Evolutionary conservation across 2,113 vertebrate genomes (phyloP).

Genomic region (Scomber japonicus): DNA sequence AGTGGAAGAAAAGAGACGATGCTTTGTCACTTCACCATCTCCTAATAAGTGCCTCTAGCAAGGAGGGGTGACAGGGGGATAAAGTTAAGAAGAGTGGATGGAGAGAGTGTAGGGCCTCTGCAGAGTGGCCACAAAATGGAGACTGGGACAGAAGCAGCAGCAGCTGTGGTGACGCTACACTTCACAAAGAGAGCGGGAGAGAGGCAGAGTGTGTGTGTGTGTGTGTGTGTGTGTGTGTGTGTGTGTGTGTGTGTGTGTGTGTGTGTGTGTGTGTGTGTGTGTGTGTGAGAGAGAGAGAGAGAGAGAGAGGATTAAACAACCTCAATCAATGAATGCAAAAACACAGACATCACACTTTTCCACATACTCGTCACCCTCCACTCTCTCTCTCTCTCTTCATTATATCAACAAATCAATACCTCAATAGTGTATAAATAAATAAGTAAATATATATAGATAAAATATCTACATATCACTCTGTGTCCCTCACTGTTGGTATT

Average conservation of each 20-base stretch:
- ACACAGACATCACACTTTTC: slow-evolving; percentile 54
- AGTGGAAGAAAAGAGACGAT: slow-evolving; percentile 65
- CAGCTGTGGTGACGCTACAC: slow-evolving; percentile 77
- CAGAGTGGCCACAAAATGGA: slow-evolving; percentile 83
- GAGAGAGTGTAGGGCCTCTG: slow-evolving; percentile 57
- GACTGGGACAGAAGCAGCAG: slow-evolving; percentile 76
- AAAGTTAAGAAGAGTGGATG: slow-evolving; percentile 61
- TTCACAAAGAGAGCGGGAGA: slow-evolving; percentile 58
- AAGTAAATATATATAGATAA: slow-evolving; percentile 9
- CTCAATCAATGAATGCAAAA: slow-evolving; percentile 68
- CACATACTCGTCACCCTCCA: slow-evolving; percentile 22
- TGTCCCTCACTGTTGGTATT: background rate
- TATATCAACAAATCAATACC: slow-evolving; percentile 36
- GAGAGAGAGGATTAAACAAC: slow-evolving; percentile 64
- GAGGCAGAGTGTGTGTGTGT: slow-evolving; percentile 28
- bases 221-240: background rate
- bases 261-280: slow-evolving; percentile 42
- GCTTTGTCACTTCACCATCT: slow-evolving; percentile 70
- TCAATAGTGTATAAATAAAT: slow-evolving; percentile 19
- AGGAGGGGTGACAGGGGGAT: slow-evolving; percentile 25
- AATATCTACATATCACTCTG: background rate
- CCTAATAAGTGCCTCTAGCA: slow-evolving; percentile 68
- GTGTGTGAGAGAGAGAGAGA: too few species aligned
- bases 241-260: slow-evolving; percentile 3
- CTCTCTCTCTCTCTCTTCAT: slow-evolving; percentile 10